These are phyloP conservation scores for Scomberomorus guttatus DNA, from an alignment of 2,797 vertebrate species.

Conservation along the genomic window DNA sequence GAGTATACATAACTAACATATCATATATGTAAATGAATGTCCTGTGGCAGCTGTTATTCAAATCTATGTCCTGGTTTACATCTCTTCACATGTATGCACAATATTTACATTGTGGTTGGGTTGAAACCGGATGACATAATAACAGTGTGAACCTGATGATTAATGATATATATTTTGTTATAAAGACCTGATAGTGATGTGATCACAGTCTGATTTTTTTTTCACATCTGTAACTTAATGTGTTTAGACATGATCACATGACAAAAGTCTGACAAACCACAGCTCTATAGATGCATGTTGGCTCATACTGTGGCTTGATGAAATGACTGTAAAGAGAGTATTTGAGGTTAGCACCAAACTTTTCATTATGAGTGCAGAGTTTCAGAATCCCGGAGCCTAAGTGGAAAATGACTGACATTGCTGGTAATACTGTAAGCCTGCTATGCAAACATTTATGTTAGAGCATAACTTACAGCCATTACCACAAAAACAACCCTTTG, in stretches of 20 bases:
- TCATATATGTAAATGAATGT: too few relatives aligned
- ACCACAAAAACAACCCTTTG: neutral
- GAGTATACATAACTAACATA: too few relatives aligned
- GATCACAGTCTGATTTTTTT: neutral
- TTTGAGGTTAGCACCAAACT: neutral
- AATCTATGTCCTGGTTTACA: neutral
- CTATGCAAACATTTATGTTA: neutral
- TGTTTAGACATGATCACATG: neutral
- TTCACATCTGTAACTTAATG: neutral
- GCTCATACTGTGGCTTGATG: neutral
- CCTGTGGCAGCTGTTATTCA: neutral
- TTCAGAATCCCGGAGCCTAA: neutral
- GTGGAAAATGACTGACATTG: neutral
- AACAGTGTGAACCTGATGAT: neutral
- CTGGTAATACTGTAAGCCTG: neutral
- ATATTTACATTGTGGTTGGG: too few relatives aligned
- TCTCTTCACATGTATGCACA: neutral
- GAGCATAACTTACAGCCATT: neutral
- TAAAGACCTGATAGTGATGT: neutral
- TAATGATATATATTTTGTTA: too few relatives aligned
- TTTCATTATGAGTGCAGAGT: slow-evolving; percentile 5
- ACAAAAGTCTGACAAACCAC: neutral
- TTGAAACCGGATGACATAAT: too few relatives aligned
- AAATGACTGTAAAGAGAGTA: neutral
- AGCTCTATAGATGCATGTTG: too few relatives aligned